A percentile compares a stretch with the other conserved stretches of the same genome.
Evolutionary conservation across 1,140 invertebrate species (phyloP).

Genomic region (Latrodectus geometricus): DNA sequence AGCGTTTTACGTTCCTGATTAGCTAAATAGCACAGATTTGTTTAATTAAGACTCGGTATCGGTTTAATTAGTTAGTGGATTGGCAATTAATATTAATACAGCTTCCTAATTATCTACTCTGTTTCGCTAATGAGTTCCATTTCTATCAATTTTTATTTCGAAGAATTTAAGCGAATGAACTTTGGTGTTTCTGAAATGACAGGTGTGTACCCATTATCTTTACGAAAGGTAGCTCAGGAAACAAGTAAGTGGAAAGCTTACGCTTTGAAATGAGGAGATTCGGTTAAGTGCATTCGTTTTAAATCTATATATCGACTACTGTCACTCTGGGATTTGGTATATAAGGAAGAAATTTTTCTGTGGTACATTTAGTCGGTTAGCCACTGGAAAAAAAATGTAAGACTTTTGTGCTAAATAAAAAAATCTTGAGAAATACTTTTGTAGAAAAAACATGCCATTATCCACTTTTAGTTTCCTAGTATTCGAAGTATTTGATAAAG

Average conservation of each 20-base stretch:
- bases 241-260: constrained; percentile 5
- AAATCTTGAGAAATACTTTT: constrained; percentile 39
- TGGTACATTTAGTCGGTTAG: constrained; percentile 22
- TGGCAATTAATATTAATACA: constrained; percentile 50
- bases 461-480: constrained; percentile 19
- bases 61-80: constrained; percentile 28
- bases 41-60: constrained; percentile 50
- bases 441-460: constrained; percentile 36
- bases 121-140: constrained; percentile 29
- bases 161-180: not conserved
- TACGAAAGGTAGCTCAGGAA: not conserved
- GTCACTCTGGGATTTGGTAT: constrained; percentile 21
- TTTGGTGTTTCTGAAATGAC: constrained; percentile 3
- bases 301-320: constrained; percentile 54
- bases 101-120: constrained; percentile 33
- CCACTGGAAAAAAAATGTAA: not conserved
- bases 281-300: constrained; percentile 47
- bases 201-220: constrained; percentile 18
- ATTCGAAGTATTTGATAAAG: constrained; percentile 43
- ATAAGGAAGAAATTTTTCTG: constrained; percentile 12
- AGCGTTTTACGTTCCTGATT: not conserved
- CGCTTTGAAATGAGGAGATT: constrained; percentile 1
- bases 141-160: constrained; percentile 15
- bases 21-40: constrained; percentile 37
- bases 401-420: constrained; percentile 30